Conservation (phyloP, 2,113 vertebrate species). For the Petrocephalus microphthalmus region DNA sequence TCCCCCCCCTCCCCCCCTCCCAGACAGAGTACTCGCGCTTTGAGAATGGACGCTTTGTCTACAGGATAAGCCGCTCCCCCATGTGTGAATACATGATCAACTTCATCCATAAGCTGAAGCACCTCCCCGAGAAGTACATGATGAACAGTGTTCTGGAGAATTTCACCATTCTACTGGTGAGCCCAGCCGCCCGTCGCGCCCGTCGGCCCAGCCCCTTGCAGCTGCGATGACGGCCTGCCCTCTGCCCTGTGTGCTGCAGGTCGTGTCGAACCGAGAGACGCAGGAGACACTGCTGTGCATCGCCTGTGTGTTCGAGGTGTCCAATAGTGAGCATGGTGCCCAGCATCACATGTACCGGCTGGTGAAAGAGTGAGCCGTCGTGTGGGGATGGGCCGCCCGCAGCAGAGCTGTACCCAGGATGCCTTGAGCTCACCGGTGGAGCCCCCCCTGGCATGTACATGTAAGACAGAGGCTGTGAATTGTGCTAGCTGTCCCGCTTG, state of each 20-base stretch:
- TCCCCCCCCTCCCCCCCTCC: neutral
- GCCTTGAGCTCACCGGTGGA: constrained; percentile 66
- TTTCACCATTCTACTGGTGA: constrained; percentile 97
- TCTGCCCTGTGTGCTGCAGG: constrained; percentile 54
- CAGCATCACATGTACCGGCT: constrained; percentile 99
- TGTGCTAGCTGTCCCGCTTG: constrained; percentile 74
- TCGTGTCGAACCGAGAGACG: constrained; percentile 96
- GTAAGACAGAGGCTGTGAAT: constrained; percentile 73
- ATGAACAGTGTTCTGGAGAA: constrained; percentile 99
- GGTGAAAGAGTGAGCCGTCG: constrained; percentile 81
- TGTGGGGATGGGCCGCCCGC: constrained; percentile 32
- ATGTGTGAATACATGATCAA: constrained; percentile 99
- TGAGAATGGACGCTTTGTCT: constrained; percentile 92
- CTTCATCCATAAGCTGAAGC: constrained; percentile 99
- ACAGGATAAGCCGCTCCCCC: constrained; percentile 92
- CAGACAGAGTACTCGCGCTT: constrained; percentile 96
- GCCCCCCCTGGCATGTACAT: constrained; percentile 71
- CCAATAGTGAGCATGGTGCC: constrained; percentile 94
- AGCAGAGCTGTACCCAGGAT: constrained; percentile 54
- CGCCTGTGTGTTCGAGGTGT: constrained; percentile 98
- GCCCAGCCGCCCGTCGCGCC: neutral
- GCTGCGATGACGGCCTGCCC: neutral
- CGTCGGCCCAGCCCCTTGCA: neutral
- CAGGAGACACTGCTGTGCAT: constrained; percentile 97
- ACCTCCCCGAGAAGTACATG: constrained; percentile 99